phyloP scores from a whole-genome alignment of 2,888 invertebrate genomes.

The Drosophila lutescens region DNA sequence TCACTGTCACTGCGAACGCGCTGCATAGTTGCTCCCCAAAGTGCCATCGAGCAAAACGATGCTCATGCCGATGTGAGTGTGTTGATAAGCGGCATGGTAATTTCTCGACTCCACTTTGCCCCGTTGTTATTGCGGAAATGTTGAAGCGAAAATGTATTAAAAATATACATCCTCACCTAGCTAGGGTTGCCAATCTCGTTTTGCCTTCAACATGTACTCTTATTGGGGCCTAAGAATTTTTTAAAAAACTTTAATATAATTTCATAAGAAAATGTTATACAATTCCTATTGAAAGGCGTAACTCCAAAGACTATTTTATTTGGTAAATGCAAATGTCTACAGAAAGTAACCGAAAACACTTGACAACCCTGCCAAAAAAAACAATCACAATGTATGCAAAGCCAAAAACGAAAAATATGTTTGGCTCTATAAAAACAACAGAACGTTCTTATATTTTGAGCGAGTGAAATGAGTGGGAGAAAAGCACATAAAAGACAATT shows the following conservation, averaged over 20 bases:
- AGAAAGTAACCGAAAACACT: neutral
- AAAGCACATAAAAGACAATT: constrained; percentile 72
- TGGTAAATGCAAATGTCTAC: neutral
- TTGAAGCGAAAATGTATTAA: constrained; percentile 63
- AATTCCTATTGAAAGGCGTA: too few relatives aligned
- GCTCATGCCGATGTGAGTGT: constrained; percentile 49
- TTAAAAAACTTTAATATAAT: too few relatives aligned
- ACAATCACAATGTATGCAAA: constrained; percentile 32
- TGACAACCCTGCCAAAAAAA: constrained; percentile 14
- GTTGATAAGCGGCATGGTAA: constrained; percentile 70
- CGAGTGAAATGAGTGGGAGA: constrained; percentile 30
- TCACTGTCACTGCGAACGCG: constrained; percentile 61
- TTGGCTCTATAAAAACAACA: constrained; percentile 54
- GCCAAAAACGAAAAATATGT: constrained; percentile 60
- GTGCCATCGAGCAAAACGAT: constrained; percentile 75
- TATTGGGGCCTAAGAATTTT: too few relatives aligned
- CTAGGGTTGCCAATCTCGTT: constrained; percentile 34
- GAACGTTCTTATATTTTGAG: constrained; percentile 2
- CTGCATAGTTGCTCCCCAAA: constrained; percentile 73
- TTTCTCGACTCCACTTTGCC: constrained; percentile 41
- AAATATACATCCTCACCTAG: constrained; percentile 54
- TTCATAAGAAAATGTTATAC: too few relatives aligned
- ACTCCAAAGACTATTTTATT: neutral
- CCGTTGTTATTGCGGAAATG: constrained; percentile 39
- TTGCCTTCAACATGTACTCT: too few relatives aligned